phyloP scores from a whole-genome alignment of 2,113 vertebrate genomes.

The Petromus typicus region DNA sequence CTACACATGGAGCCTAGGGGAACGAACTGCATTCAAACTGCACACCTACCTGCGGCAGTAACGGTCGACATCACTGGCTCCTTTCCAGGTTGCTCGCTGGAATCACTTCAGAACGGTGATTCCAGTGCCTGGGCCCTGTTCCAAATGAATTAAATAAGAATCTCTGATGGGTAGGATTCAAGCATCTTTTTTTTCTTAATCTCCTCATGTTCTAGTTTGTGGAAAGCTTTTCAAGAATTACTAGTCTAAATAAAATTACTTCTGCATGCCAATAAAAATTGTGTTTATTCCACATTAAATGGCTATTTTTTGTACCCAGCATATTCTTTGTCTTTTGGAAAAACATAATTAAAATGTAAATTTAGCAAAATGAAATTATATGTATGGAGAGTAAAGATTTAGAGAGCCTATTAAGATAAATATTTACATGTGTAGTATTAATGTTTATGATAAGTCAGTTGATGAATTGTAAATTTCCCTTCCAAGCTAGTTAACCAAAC shows the following conservation, averaged over 20 bases:
- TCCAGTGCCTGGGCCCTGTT: neutral
- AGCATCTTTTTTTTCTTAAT: slow-evolving; percentile 18
- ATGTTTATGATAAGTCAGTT: slow-evolving; percentile 52
- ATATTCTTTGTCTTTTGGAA: slow-evolving; percentile 62
- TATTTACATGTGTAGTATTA: slow-evolving; percentile 55
- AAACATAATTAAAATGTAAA: slow-evolving; percentile 74
- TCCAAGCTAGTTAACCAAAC: slow-evolving; percentile 58
- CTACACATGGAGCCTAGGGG: neutral
- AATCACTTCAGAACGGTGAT: slow-evolving; percentile 29
- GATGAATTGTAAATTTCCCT: slow-evolving; percentile 62
- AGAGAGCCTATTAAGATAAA: slow-evolving; percentile 46
- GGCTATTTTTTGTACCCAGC: slow-evolving; percentile 32
- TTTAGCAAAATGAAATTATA: slow-evolving; percentile 67
- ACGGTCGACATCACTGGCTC: neutral
- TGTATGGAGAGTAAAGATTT: slow-evolving; percentile 31
- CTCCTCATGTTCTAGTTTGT: neutral
- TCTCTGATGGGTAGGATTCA: neutral
- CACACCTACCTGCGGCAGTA: neutral
- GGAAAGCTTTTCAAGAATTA: slow-evolving; percentile 38
- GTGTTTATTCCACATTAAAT: slow-evolving; percentile 61
- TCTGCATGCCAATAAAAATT: slow-evolving; percentile 69
- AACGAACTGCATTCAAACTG: neutral
- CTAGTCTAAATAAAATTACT: slow-evolving; percentile 71
- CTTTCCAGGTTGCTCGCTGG: neutral
- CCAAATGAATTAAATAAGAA: slow-evolving; percentile 23